Evolutionary conservation across 2,113 vertebrate species (phyloP).

Genomic region (Clinocottus analis): DNA sequence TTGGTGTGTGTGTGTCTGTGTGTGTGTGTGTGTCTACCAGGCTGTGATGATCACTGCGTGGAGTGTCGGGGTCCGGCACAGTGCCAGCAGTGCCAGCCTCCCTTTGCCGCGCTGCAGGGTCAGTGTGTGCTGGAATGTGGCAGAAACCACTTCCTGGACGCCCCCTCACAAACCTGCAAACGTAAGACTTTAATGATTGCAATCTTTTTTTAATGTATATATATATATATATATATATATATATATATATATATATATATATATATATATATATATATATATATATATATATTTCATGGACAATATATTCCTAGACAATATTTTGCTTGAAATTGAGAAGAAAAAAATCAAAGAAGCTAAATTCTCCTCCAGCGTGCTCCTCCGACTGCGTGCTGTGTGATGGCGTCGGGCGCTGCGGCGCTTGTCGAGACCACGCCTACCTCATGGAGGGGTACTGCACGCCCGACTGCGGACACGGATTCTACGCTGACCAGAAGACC

Average conservation of each 20-base stretch:
- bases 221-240: no score
- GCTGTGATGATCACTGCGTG: slow-evolving; percentile 87
- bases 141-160: slow-evolving; percentile 79
- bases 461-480: slow-evolving; percentile 86
- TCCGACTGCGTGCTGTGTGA: slow-evolving; percentile 87
- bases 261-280: no score
- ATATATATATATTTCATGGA: no score
- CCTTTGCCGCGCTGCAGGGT: slow-evolving; percentile 79
- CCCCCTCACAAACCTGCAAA: slow-evolving; percentile 72
- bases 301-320: no score
- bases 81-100: slow-evolving; percentile 85
- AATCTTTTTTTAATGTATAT: background rate
- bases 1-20: background rate
- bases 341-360: no score
- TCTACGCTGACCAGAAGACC: slow-evolving; percentile 79
- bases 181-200: slow-evolving; percentile 75
- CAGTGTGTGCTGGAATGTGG: slow-evolving; percentile 87
- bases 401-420: slow-evolving; percentile 75
- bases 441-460: slow-evolving; percentile 87
- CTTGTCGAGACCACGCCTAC: slow-evolving; percentile 81
- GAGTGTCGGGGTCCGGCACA: slow-evolving; percentile 80
- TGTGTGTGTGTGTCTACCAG: slow-evolving; percentile 72
- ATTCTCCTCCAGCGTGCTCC: slow-evolving; percentile 85
- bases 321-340: background rate
- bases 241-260: no score